phyloP scores from a whole-genome alignment of 2,113 vertebrate species.

The Dicrurus megarhynchus region DNA sequence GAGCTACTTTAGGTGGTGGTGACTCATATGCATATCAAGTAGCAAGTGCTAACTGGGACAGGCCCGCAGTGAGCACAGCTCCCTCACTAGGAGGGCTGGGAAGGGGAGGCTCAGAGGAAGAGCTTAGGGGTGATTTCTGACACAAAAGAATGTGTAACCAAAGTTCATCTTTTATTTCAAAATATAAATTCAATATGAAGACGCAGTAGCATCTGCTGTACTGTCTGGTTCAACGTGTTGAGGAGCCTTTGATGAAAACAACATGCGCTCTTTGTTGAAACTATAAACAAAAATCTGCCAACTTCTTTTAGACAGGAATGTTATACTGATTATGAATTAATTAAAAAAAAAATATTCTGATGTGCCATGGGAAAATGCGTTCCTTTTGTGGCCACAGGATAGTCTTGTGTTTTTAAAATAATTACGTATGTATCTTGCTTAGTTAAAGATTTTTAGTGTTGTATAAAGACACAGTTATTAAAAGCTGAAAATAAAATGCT shows the following conservation, averaged over 20 bases:
- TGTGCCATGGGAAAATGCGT: not conserved
- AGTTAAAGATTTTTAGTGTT: not conserved
- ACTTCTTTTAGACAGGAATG: not conserved
- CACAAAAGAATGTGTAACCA: not conserved
- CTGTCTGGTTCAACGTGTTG: not conserved
- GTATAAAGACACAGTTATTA: not conserved
- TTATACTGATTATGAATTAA: not conserved
- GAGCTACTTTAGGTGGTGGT: not conserved
- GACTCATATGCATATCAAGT: not conserved
- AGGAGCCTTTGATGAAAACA: slow-evolving; percentile 39
- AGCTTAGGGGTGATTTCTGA: slow-evolving; percentile 26
- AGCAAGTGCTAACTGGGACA: slow-evolving; percentile 2
- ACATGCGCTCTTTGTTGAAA: not conserved
- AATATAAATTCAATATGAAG: not conserved
- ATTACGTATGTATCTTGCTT: not conserved
- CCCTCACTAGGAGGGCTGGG: not conserved
- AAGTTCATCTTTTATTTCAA: slow-evolving; percentile 5
- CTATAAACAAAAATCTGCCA: not conserved
- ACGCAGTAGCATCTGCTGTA: not conserved
- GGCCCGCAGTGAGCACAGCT: not conserved
- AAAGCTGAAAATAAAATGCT: not conserved
- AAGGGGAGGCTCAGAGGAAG: slow-evolving; percentile 4
- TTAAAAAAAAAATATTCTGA: not conserved
- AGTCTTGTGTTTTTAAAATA: not conserved
- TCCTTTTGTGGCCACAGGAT: not conserved